A percentile compares a stretch with the other conserved stretches of the same genome.
Conservation (phyloP, 1,140 invertebrate species). For the Drosophila lacertosa region DNA sequence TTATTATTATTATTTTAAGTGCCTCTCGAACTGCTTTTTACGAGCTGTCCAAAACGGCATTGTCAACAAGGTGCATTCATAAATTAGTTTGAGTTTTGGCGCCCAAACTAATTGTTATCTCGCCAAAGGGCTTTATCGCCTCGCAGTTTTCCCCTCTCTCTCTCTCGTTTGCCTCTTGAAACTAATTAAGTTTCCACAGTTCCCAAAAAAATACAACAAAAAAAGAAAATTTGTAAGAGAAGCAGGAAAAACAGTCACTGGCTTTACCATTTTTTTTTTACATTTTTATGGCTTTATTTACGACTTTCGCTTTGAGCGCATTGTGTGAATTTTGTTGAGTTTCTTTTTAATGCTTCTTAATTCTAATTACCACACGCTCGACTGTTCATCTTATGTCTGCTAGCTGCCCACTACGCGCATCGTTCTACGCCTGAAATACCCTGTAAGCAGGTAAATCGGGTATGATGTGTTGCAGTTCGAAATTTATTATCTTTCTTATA, state of each 20-base stretch:
- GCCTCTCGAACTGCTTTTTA: slow-evolving; percentile 48
- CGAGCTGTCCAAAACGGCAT: slow-evolving; percentile 69
- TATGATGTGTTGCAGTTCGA: neutral
- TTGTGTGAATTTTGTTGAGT: slow-evolving; percentile 72
- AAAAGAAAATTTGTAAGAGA: neutral
- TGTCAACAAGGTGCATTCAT: slow-evolving; percentile 76
- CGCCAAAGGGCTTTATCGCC: slow-evolving; percentile 49
- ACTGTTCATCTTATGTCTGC: slow-evolving; percentile 56
- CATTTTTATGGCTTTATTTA: slow-evolving; percentile 79
- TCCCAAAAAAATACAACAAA: slow-evolving; percentile 7
- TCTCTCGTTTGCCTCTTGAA: slow-evolving; percentile 37
- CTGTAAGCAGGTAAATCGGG: neutral
- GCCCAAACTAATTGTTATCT: slow-evolving; percentile 75
- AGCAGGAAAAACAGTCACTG: slow-evolving; percentile 42
- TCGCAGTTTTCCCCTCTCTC: slow-evolving; percentile 35
- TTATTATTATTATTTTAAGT: slow-evolving; percentile 51
- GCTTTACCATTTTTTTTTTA: slow-evolving; percentile 80
- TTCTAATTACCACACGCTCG: slow-evolving; percentile 78
- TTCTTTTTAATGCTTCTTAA: slow-evolving; percentile 79
- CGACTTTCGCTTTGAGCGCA: slow-evolving; percentile 61
- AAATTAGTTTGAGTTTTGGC: slow-evolving; percentile 58
- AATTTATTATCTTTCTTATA: too few species aligned
- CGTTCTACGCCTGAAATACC: slow-evolving; percentile 1
- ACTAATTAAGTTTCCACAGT: slow-evolving; percentile 81
- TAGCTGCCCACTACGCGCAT: slow-evolving; percentile 46